Conservation (phyloP, 2,888 invertebrate genomes). For the Scaptomyza parva region DNA sequence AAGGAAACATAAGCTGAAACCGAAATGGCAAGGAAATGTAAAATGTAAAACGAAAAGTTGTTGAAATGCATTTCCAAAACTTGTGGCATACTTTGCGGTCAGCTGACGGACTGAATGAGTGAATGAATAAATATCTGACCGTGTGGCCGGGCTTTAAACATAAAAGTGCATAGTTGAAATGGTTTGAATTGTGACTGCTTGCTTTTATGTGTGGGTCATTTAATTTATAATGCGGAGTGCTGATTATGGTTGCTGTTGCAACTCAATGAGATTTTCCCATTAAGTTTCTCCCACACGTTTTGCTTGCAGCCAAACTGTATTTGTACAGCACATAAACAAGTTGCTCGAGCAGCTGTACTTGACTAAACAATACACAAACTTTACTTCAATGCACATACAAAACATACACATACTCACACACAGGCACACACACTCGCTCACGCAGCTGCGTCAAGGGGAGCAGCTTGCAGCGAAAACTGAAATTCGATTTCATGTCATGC, state of each 20-base stretch:
- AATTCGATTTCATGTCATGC: constrained; percentile 72
- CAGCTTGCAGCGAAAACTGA: constrained; percentile 51
- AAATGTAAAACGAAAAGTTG: constrained; percentile 39
- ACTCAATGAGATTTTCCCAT: constrained; percentile 33
- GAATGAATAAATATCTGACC: constrained; percentile 22
- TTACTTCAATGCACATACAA: constrained; percentile 50
- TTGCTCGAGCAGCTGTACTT: constrained; percentile 75
- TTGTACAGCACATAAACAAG: constrained; percentile 71
- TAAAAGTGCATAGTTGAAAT: neutral
- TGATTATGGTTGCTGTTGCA: constrained; percentile 28
- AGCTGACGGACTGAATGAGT: constrained; percentile 14
- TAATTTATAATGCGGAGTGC: constrained; percentile 8
- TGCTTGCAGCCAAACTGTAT: constrained; percentile 53
- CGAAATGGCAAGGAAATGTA: constrained; percentile 54
- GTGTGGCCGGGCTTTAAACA: neutral
- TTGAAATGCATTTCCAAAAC: constrained; percentile 38
- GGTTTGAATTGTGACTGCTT: neutral
- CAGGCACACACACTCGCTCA: constrained; percentile 24
- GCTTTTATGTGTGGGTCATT: neutral
- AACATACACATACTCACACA: no score
- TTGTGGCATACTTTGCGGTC: constrained; percentile 34
- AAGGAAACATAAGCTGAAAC: constrained; percentile 33
- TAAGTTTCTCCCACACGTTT: constrained; percentile 37
- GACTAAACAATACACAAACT: constrained; percentile 78
- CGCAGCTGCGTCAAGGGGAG: constrained; percentile 2